Evolutionary conservation across 2,888 invertebrate species (phyloP).

Genomic region (Scelioninae gen. 2): DNA sequence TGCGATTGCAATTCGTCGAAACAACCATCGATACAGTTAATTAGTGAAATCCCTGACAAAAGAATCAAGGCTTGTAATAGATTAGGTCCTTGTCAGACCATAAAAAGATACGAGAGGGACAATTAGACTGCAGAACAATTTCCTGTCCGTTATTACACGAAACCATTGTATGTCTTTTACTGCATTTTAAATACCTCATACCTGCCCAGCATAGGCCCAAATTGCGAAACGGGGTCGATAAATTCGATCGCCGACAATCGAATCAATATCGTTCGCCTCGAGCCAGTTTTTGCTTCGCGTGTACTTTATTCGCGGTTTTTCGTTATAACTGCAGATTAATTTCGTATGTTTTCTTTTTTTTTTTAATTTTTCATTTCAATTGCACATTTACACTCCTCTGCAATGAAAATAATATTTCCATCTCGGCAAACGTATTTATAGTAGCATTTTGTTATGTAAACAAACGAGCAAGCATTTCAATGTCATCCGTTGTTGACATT

Average conservation of each 20-base stretch:
- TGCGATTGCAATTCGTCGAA: too few species aligned
- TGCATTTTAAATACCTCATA: constrained; percentile 62
- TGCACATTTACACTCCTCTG: too few species aligned
- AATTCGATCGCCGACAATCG: constrained; percentile 26
- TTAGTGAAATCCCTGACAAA: constrained; percentile 51
- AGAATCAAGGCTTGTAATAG: constrained; percentile 57
- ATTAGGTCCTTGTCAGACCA: constrained; percentile 54
- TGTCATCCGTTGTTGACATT: too few species aligned
- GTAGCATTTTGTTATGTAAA: too few species aligned
- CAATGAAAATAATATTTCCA: too few species aligned
- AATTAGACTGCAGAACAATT: constrained; percentile 72
- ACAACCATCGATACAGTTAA: constrained; percentile 34
- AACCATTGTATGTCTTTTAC: constrained; percentile 65
- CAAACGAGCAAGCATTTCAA: too few species aligned
- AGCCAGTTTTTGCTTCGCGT: too few species aligned
- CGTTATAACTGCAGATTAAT: too few species aligned
- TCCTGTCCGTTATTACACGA: constrained; percentile 70
- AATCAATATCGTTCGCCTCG: constrained; percentile 7
- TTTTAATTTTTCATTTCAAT: too few species aligned
- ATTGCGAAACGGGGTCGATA: constrained; percentile 46
- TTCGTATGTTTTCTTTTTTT: too few species aligned
- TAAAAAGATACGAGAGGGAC: constrained; percentile 61
- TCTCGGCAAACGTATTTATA: too few species aligned
- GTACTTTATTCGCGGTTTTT: too few species aligned
- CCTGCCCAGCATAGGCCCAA: constrained; percentile 20